A percentile compares a stretch with the other conserved stretches of the same genome.
Conservation (phyloP, 2,797 vertebrate genomes). For the Synanceia verrucosa region DNA sequence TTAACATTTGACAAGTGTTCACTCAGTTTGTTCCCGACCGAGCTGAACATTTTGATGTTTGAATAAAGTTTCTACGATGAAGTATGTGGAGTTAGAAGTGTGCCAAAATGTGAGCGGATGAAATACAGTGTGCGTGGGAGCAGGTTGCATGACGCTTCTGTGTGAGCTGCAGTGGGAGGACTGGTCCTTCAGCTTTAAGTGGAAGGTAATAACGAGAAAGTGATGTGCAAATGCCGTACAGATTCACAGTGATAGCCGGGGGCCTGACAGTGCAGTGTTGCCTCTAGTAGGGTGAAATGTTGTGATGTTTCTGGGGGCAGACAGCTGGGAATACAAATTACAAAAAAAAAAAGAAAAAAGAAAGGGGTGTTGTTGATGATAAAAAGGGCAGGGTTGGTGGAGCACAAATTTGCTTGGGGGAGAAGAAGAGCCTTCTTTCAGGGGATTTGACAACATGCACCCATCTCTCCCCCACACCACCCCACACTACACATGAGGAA, state of each 20-base stretch:
- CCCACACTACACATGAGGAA: not conserved
- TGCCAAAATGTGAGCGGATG: too few species aligned
- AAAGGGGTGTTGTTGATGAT: slow-evolving; percentile 22
- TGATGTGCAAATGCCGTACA: slow-evolving; percentile 3
- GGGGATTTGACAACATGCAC: slow-evolving; percentile 42
- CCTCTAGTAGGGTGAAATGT: slow-evolving; percentile 26
- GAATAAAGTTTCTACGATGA: too few species aligned
- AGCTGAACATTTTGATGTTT: too few species aligned
- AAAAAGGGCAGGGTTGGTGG: slow-evolving; percentile 6
- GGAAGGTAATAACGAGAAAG: slow-evolving; percentile 1
- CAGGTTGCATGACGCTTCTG: not conserved
- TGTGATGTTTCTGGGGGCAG: slow-evolving; percentile 7
- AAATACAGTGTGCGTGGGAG: not conserved
- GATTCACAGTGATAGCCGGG: slow-evolving; percentile 11
- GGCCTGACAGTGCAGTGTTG: slow-evolving; percentile 16
- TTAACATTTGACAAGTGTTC: slow-evolving; percentile 24
- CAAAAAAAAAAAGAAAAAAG: not conserved
- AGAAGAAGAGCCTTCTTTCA: slow-evolving; percentile 12
- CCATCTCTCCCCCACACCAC: slow-evolving; percentile 37
- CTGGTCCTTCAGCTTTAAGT: slow-evolving; percentile 13
- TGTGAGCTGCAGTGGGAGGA: not conserved
- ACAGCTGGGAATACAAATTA: slow-evolving; percentile 19
- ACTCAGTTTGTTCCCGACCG: too few species aligned
- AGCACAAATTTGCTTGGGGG: slow-evolving; percentile 25
- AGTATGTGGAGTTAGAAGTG: too few species aligned